phyloP scores from a whole-genome alignment of 1,140 invertebrate species.

The Theocolax elegans region DNA sequence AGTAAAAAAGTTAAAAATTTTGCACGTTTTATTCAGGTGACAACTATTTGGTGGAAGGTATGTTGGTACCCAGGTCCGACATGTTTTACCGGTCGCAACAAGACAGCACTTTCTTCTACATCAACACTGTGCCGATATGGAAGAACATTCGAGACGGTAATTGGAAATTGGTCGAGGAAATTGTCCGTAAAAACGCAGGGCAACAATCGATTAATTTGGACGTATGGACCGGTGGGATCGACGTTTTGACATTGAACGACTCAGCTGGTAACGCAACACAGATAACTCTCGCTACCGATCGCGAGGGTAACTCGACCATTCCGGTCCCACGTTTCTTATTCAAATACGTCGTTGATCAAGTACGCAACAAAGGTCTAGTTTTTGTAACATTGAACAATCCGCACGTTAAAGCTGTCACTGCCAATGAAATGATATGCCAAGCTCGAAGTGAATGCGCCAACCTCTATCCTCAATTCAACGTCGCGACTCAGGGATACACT shows the following conservation, averaged over 20 bases:
- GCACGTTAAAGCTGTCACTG: constrained; percentile 57
- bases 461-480: constrained; percentile 21
- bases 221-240: constrained; percentile 67
- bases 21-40: too few species aligned
- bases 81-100: constrained; percentile 34
- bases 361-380: constrained; percentile 65
- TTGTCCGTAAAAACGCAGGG: constrained; percentile 57
- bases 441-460: background rate
- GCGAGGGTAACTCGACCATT: constrained; percentile 58
- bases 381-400: constrained; percentile 75
- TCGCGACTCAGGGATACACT: constrained; percentile 27
- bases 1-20: too few species aligned
- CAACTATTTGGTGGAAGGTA: constrained; percentile 39
- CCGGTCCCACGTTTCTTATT: constrained; percentile 71
- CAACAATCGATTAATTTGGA: constrained; percentile 51
- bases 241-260: background rate
- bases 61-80: constrained; percentile 51
- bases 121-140: constrained; percentile 62
- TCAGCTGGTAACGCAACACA: background rate
- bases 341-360: constrained; percentile 71
- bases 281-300: constrained; percentile 43
- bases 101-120: constrained; percentile 18
- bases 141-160: constrained; percentile 75
- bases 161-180: constrained; percentile 69
- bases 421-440: background rate